Conservation (phyloP, 1,140 invertebrate genomes). For the Dendrolimus punctatus region DNA sequence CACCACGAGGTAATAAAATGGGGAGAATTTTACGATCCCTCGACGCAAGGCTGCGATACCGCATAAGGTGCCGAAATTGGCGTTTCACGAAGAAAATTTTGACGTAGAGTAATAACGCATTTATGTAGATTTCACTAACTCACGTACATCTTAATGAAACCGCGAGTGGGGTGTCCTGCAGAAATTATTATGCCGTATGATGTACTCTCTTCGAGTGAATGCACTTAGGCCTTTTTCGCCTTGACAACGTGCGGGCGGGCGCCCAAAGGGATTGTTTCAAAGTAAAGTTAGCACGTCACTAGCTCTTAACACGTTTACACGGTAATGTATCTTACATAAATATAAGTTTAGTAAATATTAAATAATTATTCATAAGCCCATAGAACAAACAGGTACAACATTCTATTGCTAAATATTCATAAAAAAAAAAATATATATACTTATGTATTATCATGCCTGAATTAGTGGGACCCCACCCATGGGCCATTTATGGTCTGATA, state of each 20-base stretch:
- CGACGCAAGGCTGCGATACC: conserved; percentile 22
- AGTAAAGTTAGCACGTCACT: conserved; percentile 27
- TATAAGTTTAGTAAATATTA: neutral
- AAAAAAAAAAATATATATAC: no score
- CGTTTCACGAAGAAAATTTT: conserved; percentile 31
- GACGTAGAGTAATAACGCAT: conserved; percentile 40
- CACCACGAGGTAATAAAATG: no score
- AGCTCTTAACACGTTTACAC: conserved; percentile 23
- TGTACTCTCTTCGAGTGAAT: conserved; percentile 21
- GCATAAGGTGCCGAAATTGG: conserved; percentile 24
- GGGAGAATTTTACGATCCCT: conserved; percentile 29
- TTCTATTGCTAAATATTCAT: no score
- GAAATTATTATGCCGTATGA: conserved; percentile 49
- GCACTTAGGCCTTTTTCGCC: conserved; percentile 28
- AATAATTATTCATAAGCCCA: no score
- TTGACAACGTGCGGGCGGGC: conserved; percentile 8
- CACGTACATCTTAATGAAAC: conserved; percentile 44
- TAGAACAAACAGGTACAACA: no score
- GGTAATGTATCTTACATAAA: neutral
- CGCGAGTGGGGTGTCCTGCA: conserved; percentile 35
- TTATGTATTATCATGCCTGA: no score
- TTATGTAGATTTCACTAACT: conserved; percentile 59
- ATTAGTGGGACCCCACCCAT: no score
- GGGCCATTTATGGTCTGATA: no score
- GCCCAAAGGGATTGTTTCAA: conserved; percentile 28